Percentiles rank a stretch among this genome's conserved stretches.
phyloP scores from a whole-genome alignment of 2,888 invertebrate genomes.

The Brachynemurus nebulosus region DNA sequence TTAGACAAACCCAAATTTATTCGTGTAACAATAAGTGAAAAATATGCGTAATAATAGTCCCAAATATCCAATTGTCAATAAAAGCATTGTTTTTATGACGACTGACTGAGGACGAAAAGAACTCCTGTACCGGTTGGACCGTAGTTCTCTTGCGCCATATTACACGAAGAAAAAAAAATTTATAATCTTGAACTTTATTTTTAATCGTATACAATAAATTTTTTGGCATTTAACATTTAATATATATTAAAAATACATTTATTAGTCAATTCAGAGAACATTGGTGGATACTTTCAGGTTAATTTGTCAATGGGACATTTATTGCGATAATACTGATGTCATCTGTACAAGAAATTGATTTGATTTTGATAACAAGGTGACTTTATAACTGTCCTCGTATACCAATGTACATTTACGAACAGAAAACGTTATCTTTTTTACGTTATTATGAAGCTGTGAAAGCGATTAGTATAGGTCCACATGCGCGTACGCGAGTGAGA shows the following conservation, averaged over 20 bases:
- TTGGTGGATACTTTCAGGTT: neutral
- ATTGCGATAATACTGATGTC: slow-evolving; percentile 2
- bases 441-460: slow-evolving; percentile 1
- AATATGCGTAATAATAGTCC: too few species aligned
- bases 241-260: neutral
- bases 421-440: too few species aligned
- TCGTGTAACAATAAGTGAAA: too few species aligned
- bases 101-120: too few species aligned
- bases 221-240: neutral
- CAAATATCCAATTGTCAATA: too few species aligned
- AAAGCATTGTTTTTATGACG: too few species aligned
- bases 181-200: too few species aligned
- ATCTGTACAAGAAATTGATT: slow-evolving; percentile 1
- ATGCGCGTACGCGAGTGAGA: neutral
- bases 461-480: neutral
- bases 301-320: neutral
- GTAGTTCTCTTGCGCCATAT: too few species aligned
- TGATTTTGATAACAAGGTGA: slow-evolving; percentile 2
- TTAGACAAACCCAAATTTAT: too few species aligned
- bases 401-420: neutral
- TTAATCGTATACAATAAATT: neutral
- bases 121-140: too few species aligned
- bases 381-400: neutral
- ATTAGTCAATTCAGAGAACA: slow-evolving; percentile 1
- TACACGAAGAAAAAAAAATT: too few species aligned